Conservation (phyloP, 2,888 invertebrate genomes). For the Rhodophaea formosa region DNA sequence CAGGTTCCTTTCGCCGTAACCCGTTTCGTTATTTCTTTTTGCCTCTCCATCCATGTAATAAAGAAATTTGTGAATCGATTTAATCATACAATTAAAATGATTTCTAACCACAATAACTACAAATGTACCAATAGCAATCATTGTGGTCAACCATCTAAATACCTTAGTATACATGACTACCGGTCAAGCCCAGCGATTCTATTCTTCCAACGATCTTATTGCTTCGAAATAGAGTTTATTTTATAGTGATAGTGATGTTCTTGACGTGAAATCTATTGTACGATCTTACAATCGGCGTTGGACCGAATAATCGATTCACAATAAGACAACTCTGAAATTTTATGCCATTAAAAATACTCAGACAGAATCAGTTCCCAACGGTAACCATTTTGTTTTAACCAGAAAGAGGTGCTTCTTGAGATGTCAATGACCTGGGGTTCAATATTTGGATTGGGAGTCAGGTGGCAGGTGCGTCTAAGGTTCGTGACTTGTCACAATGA, state of each 20-base stretch:
- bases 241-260: neutral
- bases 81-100: slow-evolving; percentile 1
- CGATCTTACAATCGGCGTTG: slow-evolving; percentile 47
- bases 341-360: slow-evolving; percentile 38
- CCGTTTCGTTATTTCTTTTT: no score
- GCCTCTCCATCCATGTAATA: neutral
- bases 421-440: slow-evolving; percentile 5
- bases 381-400: slow-evolving; percentile 14
- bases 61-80: neutral
- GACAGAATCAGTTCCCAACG: slow-evolving; percentile 1
- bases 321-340: slow-evolving; percentile 51
- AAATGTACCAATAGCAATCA: slow-evolving; percentile 36
- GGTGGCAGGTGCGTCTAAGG: neutral
- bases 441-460: neutral
- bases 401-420: slow-evolving; percentile 3
- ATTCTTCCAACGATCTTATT: neutral
- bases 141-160: slow-evolving; percentile 16
- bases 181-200: neutral
- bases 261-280: slow-evolving; percentile 23
- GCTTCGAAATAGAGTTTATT: neutral
- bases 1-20: no score
- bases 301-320: slow-evolving; percentile 61
- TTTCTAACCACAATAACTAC: neutral
- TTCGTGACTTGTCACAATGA: neutral
- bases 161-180: slow-evolving; percentile 11